Percentiles rank a stretch among this genome's conserved stretches.
phyloP scores from a whole-genome alignment of 2,797 vertebrate genomes.

The Chelmon rostratus region DNA sequence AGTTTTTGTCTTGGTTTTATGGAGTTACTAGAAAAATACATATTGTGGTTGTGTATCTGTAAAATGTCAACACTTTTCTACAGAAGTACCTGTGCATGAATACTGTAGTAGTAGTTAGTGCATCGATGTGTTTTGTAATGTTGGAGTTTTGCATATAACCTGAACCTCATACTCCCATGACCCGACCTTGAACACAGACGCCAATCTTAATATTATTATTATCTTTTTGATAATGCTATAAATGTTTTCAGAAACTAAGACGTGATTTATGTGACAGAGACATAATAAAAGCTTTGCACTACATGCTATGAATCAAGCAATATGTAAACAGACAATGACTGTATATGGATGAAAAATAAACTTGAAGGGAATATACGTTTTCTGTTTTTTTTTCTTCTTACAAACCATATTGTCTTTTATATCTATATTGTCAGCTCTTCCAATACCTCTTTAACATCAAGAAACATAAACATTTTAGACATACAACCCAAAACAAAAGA shows the following conservation, averaged over 20 bases:
- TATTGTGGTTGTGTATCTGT: not conserved
- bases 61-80: not conserved
- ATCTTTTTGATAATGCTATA: not conserved
- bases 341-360: slow-evolving; percentile 47
- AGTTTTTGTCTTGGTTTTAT: not conserved
- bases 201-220: too few relatives aligned
- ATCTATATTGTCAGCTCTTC: too few relatives aligned
- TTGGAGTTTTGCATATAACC: slow-evolving; percentile 5
- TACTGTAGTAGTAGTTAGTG: not conserved
- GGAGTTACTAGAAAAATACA: not conserved
- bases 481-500: not conserved
- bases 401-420: accelerated
- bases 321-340: slow-evolving; percentile 18
- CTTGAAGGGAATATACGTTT: not conserved
- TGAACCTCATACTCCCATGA: not conserved
- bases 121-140: slow-evolving; percentile 7
- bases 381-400: not conserved
- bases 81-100: slow-evolving; percentile 17
- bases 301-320: not conserved
- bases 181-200: not conserved
- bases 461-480: not conserved
- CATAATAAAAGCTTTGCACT: slow-evolving; percentile 1
- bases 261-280: not conserved
- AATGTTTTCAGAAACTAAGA: not conserved
- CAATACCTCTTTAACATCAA: not conserved